phyloP scores from a whole-genome alignment of 2,113 vertebrate genomes.

The Noctilio leporinus region DNA sequence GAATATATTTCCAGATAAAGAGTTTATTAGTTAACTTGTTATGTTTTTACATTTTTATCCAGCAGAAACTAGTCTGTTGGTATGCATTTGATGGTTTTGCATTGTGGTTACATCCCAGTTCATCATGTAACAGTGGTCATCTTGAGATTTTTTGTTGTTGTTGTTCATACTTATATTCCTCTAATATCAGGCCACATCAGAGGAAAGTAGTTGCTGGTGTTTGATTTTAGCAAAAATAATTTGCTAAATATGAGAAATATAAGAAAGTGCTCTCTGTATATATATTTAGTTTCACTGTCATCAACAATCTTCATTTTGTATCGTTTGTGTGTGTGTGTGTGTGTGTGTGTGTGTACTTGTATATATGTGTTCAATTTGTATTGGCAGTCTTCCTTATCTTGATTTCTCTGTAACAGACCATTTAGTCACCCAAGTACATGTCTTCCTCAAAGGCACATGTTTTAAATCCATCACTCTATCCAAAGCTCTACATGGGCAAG shows the following conservation, averaged over 20 bases:
- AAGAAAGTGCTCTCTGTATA: neutral
- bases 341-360: neutral
- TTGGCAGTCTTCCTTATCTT: neutral
- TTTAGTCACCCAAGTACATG: neutral
- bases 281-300: neutral
- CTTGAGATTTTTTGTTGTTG: neutral
- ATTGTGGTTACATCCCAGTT: neutral
- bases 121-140: neutral
- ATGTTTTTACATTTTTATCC: neutral
- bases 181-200: neutral
- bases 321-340: neutral
- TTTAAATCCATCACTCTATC: neutral
- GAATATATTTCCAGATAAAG: neutral
- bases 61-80: neutral
- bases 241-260: neutral
- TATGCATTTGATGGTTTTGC: neutral
- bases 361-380: neutral
- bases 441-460: neutral
- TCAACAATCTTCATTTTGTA: neutral
- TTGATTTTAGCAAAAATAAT: slow-evolving; percentile 7
- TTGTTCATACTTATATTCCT: neutral
- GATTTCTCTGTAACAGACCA: neutral
- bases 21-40: neutral
- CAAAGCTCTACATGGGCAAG: neutral
- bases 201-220: neutral